These are phyloP conservation scores for Megaustenia siamemsis DNA, from an alignment of 2,888 invertebrate species.

Conservation along the genomic window DNA sequence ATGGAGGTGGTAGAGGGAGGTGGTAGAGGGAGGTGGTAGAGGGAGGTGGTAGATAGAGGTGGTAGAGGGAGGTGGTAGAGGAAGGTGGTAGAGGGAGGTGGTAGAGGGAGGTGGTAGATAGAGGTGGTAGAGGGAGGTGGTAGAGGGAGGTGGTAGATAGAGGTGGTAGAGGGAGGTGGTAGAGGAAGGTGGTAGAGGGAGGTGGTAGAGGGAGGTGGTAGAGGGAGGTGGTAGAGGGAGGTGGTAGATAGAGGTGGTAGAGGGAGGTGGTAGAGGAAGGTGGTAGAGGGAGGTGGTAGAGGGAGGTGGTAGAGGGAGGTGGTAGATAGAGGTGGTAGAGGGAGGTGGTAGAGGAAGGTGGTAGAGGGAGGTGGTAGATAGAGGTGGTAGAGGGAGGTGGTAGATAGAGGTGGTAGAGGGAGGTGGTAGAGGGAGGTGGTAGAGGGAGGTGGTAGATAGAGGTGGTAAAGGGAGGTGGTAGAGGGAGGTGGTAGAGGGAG, in stretches of 20 bases:
- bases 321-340: not conserved
- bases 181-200: not conserved
- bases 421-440: not conserved
- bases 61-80: not conserved
- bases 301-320: not conserved
- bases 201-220: not conserved
- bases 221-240: not conserved
- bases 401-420: not conserved
- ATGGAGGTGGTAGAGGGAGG: not conserved
- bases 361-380: not conserved
- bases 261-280: not conserved
- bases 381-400: not conserved
- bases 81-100: conserved; percentile 9
- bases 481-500: not conserved
- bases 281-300: conserved; percentile 1
- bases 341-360: not conserved
- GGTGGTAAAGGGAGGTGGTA: not conserved
- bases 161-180: not conserved
- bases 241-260: not conserved
- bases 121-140: not conserved
- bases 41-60: not conserved
- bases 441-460: not conserved
- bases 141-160: not conserved
- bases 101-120: not conserved
- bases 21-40: not conserved